phyloP scores from a whole-genome alignment of 2,888 invertebrate species.

The Carterocephalus palaemon region DNA sequence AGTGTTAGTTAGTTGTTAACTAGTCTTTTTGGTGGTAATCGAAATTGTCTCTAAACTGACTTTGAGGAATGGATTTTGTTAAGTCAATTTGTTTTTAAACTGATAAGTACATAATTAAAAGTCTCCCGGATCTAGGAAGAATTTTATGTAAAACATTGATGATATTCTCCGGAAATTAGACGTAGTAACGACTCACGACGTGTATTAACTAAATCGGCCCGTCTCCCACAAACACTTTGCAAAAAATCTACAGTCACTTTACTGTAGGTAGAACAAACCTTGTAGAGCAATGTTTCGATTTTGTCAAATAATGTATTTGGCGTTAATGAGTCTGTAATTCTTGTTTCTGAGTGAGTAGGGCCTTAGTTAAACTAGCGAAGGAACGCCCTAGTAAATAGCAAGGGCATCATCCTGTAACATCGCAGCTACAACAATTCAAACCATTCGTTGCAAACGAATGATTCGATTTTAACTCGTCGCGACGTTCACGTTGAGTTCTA shows the following conservation, averaged over 20 bases:
- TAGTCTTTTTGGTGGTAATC: conserved; percentile 7
- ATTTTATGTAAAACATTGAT: conserved; percentile 20
- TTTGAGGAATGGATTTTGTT: not conserved
- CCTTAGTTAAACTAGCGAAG: too few species aligned
- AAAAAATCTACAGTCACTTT: conserved; percentile 20
- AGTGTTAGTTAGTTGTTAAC: too few species aligned
- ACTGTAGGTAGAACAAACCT: conserved; percentile 15
- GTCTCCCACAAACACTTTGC: conserved; percentile 24
- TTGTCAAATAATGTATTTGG: too few species aligned
- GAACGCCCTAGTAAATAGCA: conserved; percentile 15
- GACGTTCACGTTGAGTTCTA: conserved; percentile 12
- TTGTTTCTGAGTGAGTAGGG: conserved; percentile 11
- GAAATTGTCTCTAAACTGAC: not conserved
- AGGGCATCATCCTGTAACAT: conserved; percentile 15
- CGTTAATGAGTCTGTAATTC: conserved; percentile 10
- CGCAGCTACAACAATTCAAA: conserved; percentile 12
- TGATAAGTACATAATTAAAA: conserved; percentile 17
- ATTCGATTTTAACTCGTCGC: too few species aligned
- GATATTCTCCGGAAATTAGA: conserved; percentile 22
- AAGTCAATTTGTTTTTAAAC: conserved; percentile 12
- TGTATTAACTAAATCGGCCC: conserved; percentile 23
- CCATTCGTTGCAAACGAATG: too few species aligned
- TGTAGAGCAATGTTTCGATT: conserved; percentile 16
- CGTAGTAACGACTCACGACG: conserved; percentile 14
- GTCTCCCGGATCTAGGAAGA: conserved; percentile 12